Percentiles rank a stretch among this genome's conserved stretches.
Conservation (phyloP, 2,888 invertebrate genomes). For the Microplitis manilae region DNA sequence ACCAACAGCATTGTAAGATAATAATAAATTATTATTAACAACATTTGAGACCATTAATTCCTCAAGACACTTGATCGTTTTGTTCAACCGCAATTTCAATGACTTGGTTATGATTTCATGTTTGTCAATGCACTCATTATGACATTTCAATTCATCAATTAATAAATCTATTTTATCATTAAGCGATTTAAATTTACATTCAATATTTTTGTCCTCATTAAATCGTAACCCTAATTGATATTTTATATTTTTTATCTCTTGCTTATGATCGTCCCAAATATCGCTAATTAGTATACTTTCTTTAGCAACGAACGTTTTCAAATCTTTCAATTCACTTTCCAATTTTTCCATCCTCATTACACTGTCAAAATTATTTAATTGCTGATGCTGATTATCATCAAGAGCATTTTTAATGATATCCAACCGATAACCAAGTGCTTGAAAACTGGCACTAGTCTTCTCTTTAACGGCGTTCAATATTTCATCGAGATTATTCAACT, state of each 20-base stretch:
- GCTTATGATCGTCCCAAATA: conserved; percentile 69
- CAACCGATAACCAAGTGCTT: conserved; percentile 53
- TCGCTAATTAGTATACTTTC: conserved; percentile 68
- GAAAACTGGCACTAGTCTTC: conserved; percentile 50
- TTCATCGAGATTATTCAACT: conserved; percentile 53
- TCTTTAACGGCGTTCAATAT: conserved; percentile 51
- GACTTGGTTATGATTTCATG: conserved; percentile 46
- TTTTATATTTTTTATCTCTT: conserved; percentile 72
- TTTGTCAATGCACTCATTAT: conserved; percentile 41
- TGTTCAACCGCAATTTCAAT: conserved; percentile 57
- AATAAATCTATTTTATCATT: conserved; percentile 74
- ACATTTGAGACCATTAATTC: conserved; percentile 51
- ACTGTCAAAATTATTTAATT: background rate
- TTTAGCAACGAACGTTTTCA: conserved; percentile 65
- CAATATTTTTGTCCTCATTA: conserved; percentile 70
- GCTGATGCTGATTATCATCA: conserved; percentile 45
- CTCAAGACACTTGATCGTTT: conserved; percentile 57
- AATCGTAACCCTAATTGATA: conserved; percentile 74
- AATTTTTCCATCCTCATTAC: conserved; percentile 46
- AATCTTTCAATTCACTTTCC: conserved; percentile 60
- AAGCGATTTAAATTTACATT: conserved; percentile 71
- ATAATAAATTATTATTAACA: background rate
- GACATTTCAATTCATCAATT: conserved; percentile 63
- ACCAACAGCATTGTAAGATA: background rate
- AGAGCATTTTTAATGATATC: conserved; percentile 50